Evolutionary conservation across 1,140 invertebrate genomes (phyloP), one percentile per base, ranked within the genome.

Genomic region (Yoshiicerus persimilis): DNA sequence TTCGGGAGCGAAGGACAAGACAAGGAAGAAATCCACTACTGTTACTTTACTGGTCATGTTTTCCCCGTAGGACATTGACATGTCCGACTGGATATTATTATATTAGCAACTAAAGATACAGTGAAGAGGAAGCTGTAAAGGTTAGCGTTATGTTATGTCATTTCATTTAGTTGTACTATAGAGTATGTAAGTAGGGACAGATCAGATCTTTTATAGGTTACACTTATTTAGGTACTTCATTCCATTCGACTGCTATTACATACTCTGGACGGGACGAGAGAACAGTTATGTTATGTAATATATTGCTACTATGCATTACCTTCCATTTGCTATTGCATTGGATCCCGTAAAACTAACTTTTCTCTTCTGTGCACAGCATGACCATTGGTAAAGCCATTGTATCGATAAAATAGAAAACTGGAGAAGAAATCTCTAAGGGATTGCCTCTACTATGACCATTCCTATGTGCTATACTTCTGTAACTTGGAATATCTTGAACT

Each of bases 391-490:
- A 80, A 80, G 75, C 75, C 75, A 80, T 80, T 80, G 75, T 80
- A 80, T 80, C 75, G 75, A 80, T 80, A 80, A 80, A 80, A 80
- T 80, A 80, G 75, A 80, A 80, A 80, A 34, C 75, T 80, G 27
- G 32, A 80, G 32, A 34, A 80, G 34, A 80, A 80, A 36, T 80
- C 75, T 80, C 75, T 32, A 23, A 80, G 75, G 75, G 75, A 80
- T 80, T 80, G 32, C 23, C n/a, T 80, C 27, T 32, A 80, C 32
- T 77, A 36, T 30, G 25, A 13, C 27, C 30, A 1, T 70, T 16
- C 25, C 64, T 30, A 11, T 32, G 13, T 70, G 5, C 8, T 13
- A 6, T 70, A 3, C 13, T 30, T 66, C 10, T 23, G 11, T 13
- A 70, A 30, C 66, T 70, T 70, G 16, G 66, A 70, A 70, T 70